These are phyloP conservation scores for Cheilosia impressa DNA, from an alignment of 2,888 invertebrate species.

Conservation along the genomic window DNA sequence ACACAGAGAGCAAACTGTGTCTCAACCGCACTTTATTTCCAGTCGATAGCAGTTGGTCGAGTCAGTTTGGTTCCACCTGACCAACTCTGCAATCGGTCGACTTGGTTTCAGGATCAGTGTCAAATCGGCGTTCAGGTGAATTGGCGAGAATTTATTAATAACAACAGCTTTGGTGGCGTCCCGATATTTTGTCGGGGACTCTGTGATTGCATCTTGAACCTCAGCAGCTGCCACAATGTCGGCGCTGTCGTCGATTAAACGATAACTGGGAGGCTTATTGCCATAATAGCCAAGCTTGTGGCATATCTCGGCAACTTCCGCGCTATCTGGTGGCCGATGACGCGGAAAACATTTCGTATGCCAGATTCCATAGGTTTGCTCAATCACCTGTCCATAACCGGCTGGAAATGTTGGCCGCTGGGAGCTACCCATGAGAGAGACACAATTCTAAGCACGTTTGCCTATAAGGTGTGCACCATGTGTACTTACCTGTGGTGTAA, in stretches of 20 bases:
- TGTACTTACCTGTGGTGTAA: slow-evolving; percentile 68
- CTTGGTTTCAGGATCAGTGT: slow-evolving; percentile 82
- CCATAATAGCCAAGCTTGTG: slow-evolving; percentile 86
- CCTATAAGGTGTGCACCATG: background rate
- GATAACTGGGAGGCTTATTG: slow-evolving; percentile 81
- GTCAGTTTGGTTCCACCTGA: slow-evolving; percentile 81
- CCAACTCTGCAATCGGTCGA: slow-evolving; percentile 82
- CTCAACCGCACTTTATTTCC: slow-evolving; percentile 81
- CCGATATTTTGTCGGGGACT: slow-evolving; percentile 79
- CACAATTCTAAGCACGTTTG: background rate
- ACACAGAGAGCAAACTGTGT: background rate
- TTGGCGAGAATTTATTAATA: slow-evolving; percentile 81
- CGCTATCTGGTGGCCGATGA: slow-evolving; percentile 84
- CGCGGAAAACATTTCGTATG: slow-evolving; percentile 88
- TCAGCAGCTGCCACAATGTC: slow-evolving; percentile 79
- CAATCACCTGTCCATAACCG: slow-evolving; percentile 87
- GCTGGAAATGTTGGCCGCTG: slow-evolving; percentile 36
- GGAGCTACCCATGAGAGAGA: slow-evolving; percentile 15
- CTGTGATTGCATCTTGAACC: slow-evolving; percentile 77
- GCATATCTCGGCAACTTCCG: slow-evolving; percentile 86
- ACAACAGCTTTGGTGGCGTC: slow-evolving; percentile 81
- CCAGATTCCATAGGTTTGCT: slow-evolving; percentile 88
- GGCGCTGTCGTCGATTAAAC: slow-evolving; percentile 80
- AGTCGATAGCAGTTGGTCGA: slow-evolving; percentile 81
- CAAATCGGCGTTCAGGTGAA: slow-evolving; percentile 80